Evolutionary conservation across 2,888 invertebrate genomes (phyloP), one percentile per base, ranked within the genome.

Genomic region (Norana najaformis): DNA sequence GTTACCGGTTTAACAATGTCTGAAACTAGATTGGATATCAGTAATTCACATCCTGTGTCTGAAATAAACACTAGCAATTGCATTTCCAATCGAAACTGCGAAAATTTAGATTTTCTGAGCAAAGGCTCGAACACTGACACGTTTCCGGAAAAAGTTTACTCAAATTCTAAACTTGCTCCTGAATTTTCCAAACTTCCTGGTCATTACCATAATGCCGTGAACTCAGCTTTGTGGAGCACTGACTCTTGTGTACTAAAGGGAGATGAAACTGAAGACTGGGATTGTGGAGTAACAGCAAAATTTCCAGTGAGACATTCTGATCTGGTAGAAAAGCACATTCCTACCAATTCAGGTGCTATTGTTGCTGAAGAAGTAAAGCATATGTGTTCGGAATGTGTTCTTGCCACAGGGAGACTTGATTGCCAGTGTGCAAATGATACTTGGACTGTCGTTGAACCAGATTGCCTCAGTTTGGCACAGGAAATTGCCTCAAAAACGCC

Each of bases 1-100:
- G n/a, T 69, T 69, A n/a, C n/a, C n/a, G 69, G 69, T 69, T 69
- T 69, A 69, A 69, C 30, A 69, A n/a, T n/a, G n/a, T 69, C n/a
- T 47, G 23, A 47, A n/a, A 69, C n/a, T 47, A 47, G 47, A 47
- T 23, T 47, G 8, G 11, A 4, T n/a, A 69, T 69, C 69, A 69
- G n/a, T 69, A 11, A 69, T 69, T 69, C n/a, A 16, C n/a, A 11
- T 30, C 69, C 30, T 11, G 69, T n/a, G 8, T 69, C 30, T 69
- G 69, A 69, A 69, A 16, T 4, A 69, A 69, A 69, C 1, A 16
- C 30, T 69, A n/a, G 69, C 69, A n/a, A 8, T n/a, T 30, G n/a
- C n/a, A 69, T 69, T 69, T 69, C 69, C n/a, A 13, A n/a, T 69
- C 69, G n/a, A 8, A 69, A 69, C 69, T 69, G 30, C 69, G n/a